Evolutionary conservation across 30 jellyfish, hydroid and myxozoan genomes (phyloP).

Genomic region (Aurelia sp.): DNA sequence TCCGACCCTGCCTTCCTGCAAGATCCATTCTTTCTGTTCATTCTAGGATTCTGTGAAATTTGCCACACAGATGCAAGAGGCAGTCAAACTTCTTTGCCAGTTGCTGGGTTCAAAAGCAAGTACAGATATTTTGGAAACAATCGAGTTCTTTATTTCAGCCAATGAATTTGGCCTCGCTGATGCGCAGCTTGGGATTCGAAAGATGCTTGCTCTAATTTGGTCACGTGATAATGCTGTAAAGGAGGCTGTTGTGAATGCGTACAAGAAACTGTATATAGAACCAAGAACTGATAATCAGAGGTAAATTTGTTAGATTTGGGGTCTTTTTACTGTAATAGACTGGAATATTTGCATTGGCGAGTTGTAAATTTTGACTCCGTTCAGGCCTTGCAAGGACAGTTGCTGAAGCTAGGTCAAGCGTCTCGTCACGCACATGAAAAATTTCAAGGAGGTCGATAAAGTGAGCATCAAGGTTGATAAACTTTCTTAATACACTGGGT

Average conservation of each 20-base stretch:
- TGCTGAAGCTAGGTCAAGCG: no score
- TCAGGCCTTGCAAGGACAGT: no score
- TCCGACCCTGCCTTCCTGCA: no score
- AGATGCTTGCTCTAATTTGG: conserved; percentile 95
- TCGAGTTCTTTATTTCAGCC: conserved; percentile 90
- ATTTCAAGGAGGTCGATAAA: no score
- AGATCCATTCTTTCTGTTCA: not conserved
- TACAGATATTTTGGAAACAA: conserved; percentile 93
- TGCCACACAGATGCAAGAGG: conserved; percentile 81
- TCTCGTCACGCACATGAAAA: no score
- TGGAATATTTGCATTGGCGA: no score
- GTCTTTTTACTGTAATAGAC: no score
- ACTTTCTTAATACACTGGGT: no score
- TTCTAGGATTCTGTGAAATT: conserved; percentile 77
- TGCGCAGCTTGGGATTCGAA: conserved; percentile 81
- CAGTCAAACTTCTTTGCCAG: conserved; percentile 85
- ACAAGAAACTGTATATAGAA: conserved; percentile 76
- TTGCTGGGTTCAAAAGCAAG: conserved; percentile 84
- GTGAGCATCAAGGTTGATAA: no score
- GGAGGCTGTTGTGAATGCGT: conserved; percentile 91
- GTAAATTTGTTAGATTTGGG: conserved; percentile 21
- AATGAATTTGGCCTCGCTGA: conserved; percentile 85
- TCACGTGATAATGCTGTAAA: conserved; percentile 87
- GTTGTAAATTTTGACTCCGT: no score
- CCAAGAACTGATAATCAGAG: conserved; percentile 57